Base-by-base conservation (phyloP, 2,113 vertebrate species). In the Taxidea taxus region DNA sequence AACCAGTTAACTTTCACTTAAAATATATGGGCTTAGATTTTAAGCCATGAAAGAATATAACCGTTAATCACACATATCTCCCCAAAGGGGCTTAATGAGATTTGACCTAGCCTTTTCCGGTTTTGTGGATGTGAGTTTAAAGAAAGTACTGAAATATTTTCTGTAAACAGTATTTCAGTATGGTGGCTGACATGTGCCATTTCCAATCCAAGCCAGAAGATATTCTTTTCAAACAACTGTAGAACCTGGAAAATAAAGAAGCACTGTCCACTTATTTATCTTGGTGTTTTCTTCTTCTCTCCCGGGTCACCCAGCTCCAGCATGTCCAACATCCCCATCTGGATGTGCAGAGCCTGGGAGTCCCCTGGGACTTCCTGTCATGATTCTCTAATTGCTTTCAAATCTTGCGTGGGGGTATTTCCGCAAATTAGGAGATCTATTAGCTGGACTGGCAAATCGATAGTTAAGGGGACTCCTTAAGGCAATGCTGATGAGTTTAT, bases 331-430 rank as follows among this genome's bases (percentile, higher is more conserved):
- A 94, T 54, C 51, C 51, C 42, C 66, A 60, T 27, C 70, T 90
- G 4, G 56, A 78, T 49, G 31, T 10, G 13, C 9, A 92, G 70
- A 83, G 86, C 34, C 31, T 87, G 49, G 31, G 25, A 84, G 89
- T 95, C 11, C 16, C 66, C 56, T 51, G 77, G 47, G 91, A 95
- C 27, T 68, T 54, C 39, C 47, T 91, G 74, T 89, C 20, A 15
- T 97, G 97, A 97, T 84, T 94, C 60, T 97, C 97, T 92, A 95
- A 98, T 77, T 74, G 96, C 91, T 97, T n/a, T n/a, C 87, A 98
- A 98, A 95, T 44, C 25, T 70, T 90, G 37, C 31, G 97, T 42
- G 85, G 82, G 58, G 94, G 78, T 83, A 95, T 94, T 95, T 97
- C 96, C 80, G 80, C 29, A 92, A 97, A 96, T 81, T 91, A 94